Evolutionary conservation across 2,797 vertebrate genomes (phyloP).

Genomic region (Tenualosa ilisha): DNA sequence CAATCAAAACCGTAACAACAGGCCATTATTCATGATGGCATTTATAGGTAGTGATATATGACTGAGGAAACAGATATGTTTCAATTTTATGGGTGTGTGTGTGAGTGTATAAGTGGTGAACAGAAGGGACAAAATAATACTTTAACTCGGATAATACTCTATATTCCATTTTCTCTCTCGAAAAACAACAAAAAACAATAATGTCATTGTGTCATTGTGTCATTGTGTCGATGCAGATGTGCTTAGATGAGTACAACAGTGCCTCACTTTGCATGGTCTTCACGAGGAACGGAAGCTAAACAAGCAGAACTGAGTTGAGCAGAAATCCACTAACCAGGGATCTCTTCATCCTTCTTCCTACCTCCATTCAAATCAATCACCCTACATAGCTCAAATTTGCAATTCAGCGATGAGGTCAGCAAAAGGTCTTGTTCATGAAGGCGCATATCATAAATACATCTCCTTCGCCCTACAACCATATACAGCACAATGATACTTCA

Average conservation of each 20-base stretch:
- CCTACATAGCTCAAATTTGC: not conserved
- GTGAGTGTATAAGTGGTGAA: not conserved
- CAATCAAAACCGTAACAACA: not conserved
- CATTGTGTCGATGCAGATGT: not conserved
- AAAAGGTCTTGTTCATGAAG: conserved; percentile 12
- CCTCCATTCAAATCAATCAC: not conserved
- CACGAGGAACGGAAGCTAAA: not conserved
- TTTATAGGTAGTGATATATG: not conserved
- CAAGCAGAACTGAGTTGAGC: not conserved
- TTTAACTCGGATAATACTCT: too few relatives aligned
- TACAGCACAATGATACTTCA: not conserved
- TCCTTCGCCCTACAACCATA: not conserved
- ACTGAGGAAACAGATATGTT: not conserved
- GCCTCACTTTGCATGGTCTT: not conserved
- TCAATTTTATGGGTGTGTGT: not conserved
- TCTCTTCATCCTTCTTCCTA: not conserved
- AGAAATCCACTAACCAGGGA: not conserved
- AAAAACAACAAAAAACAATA: not conserved
- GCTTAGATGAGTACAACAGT: not conserved
- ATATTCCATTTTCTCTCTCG: not conserved
- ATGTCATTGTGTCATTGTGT: not conserved
- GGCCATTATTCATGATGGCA: not conserved
- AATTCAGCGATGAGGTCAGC: not conserved
- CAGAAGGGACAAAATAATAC: not conserved
- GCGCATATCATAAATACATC: not conserved